These are phyloP conservation scores for mouse (Mus musculus) DNA, from an alignment of 2,113 vertebrate genomes.

Conservation along the genomic window DNA sequence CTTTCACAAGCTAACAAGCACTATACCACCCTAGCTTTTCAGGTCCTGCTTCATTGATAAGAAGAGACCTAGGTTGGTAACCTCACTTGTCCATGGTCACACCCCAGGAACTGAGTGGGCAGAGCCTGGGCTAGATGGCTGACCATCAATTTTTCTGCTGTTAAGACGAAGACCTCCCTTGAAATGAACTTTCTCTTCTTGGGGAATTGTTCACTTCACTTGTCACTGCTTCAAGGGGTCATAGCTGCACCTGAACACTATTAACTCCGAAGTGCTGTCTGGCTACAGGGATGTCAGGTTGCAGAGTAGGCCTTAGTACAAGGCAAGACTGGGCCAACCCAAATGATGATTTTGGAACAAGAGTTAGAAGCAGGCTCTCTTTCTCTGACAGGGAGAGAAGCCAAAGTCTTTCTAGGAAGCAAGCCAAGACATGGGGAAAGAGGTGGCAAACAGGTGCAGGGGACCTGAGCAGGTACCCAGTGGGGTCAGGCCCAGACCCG, in stretches of 20 bases:
- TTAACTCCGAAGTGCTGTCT: not conserved
- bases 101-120: not conserved
- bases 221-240: not conserved
- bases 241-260: too few relatives aligned
- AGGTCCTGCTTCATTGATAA: not conserved
- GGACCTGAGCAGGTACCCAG: rapidly evolving
- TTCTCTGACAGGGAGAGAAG: slow-evolving; percentile 1
- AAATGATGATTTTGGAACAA: slow-evolving; percentile 34
- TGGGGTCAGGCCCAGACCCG: not conserved
- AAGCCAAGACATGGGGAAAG: not conserved
- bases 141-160: not conserved
- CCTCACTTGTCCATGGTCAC: not conserved
- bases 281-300: rapidly evolving
- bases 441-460: not conserved
- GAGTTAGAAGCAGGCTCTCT: not conserved
- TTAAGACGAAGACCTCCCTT: not conserved
- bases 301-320: not conserved
- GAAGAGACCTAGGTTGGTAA: not conserved
- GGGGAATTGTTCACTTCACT: too few relatives aligned
- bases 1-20: not conserved
- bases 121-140: not conserved
- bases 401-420: slow-evolving; percentile 34
- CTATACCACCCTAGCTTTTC: not conserved
- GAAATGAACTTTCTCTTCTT: not conserved
- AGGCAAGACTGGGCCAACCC: not conserved